Base-by-base conservation (phyloP, 2,888 invertebrate genomes). In the Patella depressa region DNA sequence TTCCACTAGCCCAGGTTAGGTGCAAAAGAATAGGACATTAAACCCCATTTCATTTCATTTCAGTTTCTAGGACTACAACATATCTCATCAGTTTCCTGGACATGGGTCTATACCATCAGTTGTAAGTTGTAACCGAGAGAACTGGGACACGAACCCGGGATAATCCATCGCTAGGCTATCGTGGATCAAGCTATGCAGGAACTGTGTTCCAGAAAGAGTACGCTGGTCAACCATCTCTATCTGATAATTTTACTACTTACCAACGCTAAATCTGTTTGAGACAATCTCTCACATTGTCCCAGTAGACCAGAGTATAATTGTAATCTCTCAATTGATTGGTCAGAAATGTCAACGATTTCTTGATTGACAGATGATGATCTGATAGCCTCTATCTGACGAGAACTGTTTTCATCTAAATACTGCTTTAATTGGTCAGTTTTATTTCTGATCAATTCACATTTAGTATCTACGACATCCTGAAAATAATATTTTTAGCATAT, bases 401-500 rank as follows among this genome's bases (percentile, higher is more conserved):
- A 19, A 65, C 65, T 15, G 65, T 65, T 65, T 7, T 65, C 65
- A 65, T 65, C 65, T 19, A 65, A 65, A n/a, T 19, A 19, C 19
- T 65, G n/a, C 65, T 65, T 65, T 65, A 65, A 65, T 65, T 19
- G n/a, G n/a, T 65, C 11, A 11, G 65, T 65, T 65, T 65, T 65
- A 65, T 65, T 19, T 65, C 19, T n/a, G n/a, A 65, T 12, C n/a
- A 65, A n/a, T 65, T 65, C n/a, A 19, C 65, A 65, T 65, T 65
- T n/a, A 19, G n/a, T 65, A n/a, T 65, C 65, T 15, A 65, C 65
- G 15, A 65, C n/a, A 65, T 65, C 65, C 65, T 65, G 17, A 65
- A 65, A 65, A 65, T 19, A 65, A 65, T 19, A 65, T 4, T n/a
- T n/a, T n/a, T 19, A 15, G 9, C 59, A n/a, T 59, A 7, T 4